Conservation (phyloP, 2,113 vertebrate species). For the Apaloderma vittatum region DNA sequence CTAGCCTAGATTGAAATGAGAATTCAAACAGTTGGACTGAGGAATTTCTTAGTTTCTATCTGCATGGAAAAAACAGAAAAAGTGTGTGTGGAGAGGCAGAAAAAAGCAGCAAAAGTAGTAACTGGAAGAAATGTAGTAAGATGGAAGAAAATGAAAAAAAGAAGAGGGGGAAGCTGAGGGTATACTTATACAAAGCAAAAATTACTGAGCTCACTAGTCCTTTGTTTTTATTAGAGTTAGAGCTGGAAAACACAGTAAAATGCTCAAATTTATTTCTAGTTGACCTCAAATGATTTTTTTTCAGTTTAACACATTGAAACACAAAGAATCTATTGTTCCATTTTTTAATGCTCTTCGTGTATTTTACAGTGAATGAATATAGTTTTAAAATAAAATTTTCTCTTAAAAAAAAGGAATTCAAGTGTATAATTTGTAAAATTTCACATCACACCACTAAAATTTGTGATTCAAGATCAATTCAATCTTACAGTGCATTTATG, state of each 20-base stretch:
- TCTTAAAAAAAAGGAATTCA: neutral
- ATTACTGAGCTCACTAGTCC: neutral
- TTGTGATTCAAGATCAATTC: neutral
- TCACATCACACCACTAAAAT: neutral
- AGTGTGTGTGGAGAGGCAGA: neutral
- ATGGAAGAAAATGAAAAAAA: neutral
- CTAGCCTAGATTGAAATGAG: neutral
- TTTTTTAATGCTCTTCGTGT: neutral
- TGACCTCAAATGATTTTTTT: neutral
- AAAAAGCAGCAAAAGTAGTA: neutral
- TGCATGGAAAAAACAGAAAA: neutral
- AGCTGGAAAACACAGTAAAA: neutral
- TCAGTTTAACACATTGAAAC: neutral
- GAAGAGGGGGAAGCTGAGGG: neutral
- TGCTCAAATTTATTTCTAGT: neutral
- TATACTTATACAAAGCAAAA: neutral
- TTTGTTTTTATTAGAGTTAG: neutral
- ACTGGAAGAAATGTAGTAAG: neutral
- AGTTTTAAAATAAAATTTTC: neutral
- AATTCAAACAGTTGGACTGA: neutral
- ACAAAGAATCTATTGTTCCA: accelerated
- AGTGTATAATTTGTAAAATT: neutral
- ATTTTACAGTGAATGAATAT: neutral
- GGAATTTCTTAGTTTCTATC: neutral
- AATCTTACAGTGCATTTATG: neutral